A percentile compares a stretch with the other conserved stretches of the same genome.
These are phyloP conservation scores for Ardeotis arabs DNA, from an alignment of 2,113 vertebrate species.

Conservation along the genomic window DNA sequence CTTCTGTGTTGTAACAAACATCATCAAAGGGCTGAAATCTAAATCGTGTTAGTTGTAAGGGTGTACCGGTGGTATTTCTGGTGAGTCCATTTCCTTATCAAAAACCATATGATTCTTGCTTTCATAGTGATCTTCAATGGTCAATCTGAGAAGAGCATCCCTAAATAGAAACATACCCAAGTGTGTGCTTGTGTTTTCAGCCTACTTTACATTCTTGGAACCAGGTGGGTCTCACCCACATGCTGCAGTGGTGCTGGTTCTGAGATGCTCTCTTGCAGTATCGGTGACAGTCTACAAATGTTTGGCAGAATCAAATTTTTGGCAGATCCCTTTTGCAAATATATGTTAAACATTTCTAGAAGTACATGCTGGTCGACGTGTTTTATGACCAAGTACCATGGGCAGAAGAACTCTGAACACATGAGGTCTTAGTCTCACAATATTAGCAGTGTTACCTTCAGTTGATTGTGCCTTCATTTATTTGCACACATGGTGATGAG, in stretches of 20 bases:
- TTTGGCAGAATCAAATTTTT: not conserved
- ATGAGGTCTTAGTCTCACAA: not conserved
- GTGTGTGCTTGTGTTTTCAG: not conserved
- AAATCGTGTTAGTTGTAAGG: not conserved
- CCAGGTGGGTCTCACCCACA: not conserved
- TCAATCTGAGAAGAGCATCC: not conserved
- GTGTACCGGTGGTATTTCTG: not conserved
- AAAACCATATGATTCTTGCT: not conserved
- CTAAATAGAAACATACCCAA: not conserved
- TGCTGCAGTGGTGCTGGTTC: not conserved
- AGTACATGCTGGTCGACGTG: not conserved
- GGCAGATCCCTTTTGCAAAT: not conserved
- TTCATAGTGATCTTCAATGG: not conserved
- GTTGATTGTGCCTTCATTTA: not conserved
- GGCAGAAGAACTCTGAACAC: not conserved
- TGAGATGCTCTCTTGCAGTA: not conserved
- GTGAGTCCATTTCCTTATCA: not conserved
- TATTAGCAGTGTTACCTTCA: not conserved
- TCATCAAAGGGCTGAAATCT: slow-evolving; percentile 55
- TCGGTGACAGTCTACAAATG: accelerated
- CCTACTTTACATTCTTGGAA: not conserved
- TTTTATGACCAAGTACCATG: not conserved
- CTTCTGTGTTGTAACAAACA: slow-evolving; percentile 59
- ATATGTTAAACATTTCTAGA: not conserved
- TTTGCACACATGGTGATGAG: not conserved